Conservation (phyloP, 2,113 vertebrate genomes). For the Glareola pratincola region DNA sequence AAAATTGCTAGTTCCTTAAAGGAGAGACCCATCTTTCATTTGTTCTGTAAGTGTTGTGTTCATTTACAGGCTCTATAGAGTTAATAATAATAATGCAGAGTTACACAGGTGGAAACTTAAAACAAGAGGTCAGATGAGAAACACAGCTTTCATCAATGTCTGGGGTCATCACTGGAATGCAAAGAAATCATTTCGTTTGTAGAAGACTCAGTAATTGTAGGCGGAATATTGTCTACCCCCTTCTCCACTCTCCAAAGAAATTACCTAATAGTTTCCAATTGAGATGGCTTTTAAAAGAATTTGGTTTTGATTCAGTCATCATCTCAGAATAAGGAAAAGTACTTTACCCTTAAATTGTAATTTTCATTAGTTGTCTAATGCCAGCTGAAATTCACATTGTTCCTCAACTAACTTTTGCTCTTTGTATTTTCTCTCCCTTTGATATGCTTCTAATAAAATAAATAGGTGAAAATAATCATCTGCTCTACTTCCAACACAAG, state of each 20-base stretch:
- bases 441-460: not conserved
- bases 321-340: slow-evolving; percentile 2
- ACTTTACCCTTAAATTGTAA: not conserved
- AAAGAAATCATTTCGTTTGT: not conserved
- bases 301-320: not conserved
- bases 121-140: slow-evolving; percentile 17
- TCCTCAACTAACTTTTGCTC: not conserved
- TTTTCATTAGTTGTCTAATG: not conserved
- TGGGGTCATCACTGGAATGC: slow-evolving; percentile 8
- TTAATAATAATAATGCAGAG: not conserved
- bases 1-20: not conserved
- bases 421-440: not conserved
- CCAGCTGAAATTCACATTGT: not conserved
- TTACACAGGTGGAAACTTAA: slow-evolving; percentile 6
- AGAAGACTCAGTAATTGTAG: not conserved
- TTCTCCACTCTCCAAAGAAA: slow-evolving; percentile 4
- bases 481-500: not conserved
- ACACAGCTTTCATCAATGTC: not conserved
- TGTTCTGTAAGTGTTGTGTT: not conserved
- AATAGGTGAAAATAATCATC: not conserved
- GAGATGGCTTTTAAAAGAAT: slow-evolving; percentile 18
- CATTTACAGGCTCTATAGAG: not conserved
- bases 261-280: slow-evolving; percentile 43
- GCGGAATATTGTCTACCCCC: not conserved
- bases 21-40: not conserved